These are phyloP conservation scores for Lepeophtheirus nordmannii DNA, from an alignment of 2,888 invertebrate species.

Conservation along the genomic window DNA sequence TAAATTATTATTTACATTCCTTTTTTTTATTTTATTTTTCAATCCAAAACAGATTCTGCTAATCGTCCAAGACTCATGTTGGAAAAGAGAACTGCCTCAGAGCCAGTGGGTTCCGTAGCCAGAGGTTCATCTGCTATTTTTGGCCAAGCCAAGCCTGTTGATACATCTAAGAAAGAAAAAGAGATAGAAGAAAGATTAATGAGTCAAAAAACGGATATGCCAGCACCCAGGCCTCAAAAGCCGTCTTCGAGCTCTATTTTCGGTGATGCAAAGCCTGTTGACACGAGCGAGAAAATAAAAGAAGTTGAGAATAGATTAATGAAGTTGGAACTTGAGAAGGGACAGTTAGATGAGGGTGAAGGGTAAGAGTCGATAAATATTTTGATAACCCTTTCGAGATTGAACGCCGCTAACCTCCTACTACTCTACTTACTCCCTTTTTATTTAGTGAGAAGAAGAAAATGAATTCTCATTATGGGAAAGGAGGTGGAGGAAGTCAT, in stretches of 20 bases:
- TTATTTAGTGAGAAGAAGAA: neutral
- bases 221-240: slow-evolving; percentile 3
- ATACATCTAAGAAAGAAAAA: slow-evolving; percentile 36
- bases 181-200: slow-evolving; percentile 36
- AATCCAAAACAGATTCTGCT: slow-evolving; percentile 39
- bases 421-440: neutral
- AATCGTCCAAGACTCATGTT: slow-evolving; percentile 63
- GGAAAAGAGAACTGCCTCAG: slow-evolving; percentile 55
- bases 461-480: neutral
- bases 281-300: slow-evolving; percentile 72
- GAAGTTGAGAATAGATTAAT: slow-evolving; percentile 72
- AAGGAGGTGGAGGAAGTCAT: neutral
- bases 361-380: neutral
- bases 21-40: too few relatives aligned
- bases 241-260: slow-evolving; percentile 36
- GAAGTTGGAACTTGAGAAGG: slow-evolving; percentile 27
- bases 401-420: neutral
- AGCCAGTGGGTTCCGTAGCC: slow-evolving; percentile 35
- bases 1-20: too few relatives aligned
- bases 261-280: slow-evolving; percentile 86
- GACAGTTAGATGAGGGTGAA: neutral
- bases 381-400: neutral
- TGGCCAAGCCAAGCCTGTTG: slow-evolving; percentile 39
- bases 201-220: neutral
- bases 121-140: slow-evolving; percentile 52